Evolutionary conservation across 2,113 vertebrate genomes (phyloP), one percentile per base, ranked within the genome.

Genomic region (Haliaeetus leucogaster): DNA sequence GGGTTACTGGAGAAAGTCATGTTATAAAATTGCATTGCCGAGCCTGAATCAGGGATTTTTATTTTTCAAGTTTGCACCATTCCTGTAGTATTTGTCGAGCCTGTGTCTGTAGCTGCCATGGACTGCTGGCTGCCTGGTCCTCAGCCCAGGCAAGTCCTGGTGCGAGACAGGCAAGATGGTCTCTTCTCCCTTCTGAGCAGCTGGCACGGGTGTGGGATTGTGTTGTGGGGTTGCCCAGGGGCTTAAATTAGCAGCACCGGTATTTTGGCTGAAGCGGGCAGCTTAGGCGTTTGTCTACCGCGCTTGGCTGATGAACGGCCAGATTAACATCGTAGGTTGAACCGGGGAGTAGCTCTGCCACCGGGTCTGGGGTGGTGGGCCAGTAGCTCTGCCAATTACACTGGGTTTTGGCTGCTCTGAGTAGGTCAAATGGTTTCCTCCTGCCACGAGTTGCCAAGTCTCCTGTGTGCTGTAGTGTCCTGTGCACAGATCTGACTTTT

Each of bases 391-490:
- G 61, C 48, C 6, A 2, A 4, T 59, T 16, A 12, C 38, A 26
- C 29, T 32, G 53, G 4, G 1, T 18, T 53, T 47, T 30, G 21
- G 45, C 45, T 17, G 59, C 66, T 58, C 18, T 14, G 26, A 34
- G 27, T 9, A 19, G 30, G n/a, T 30, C 14, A 12, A 11, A 9
- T 14, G 12, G 26, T 52, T 59, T 34, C 38, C 11, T 29, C 27
- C 32, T 3, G 2, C 15, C 0, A 3, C 1, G 8, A 32, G 27
- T 8, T 27, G 26, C 27, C 0, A 23, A 11, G 20, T 11, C 32
- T 23, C 13, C 30, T 7, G n/a, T 20, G 1, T 10, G 17, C 48
- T 36, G 17, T 6, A 11, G 25, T 14, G 21, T 22, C 63, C 56
- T 7, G 47, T 6, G 29, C 56, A 1, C 2, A 13, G 65, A 11